These are phyloP conservation scores for Onychomys torridus DNA, from an alignment of 2,797 vertebrate genomes.

Conservation along the genomic window DNA sequence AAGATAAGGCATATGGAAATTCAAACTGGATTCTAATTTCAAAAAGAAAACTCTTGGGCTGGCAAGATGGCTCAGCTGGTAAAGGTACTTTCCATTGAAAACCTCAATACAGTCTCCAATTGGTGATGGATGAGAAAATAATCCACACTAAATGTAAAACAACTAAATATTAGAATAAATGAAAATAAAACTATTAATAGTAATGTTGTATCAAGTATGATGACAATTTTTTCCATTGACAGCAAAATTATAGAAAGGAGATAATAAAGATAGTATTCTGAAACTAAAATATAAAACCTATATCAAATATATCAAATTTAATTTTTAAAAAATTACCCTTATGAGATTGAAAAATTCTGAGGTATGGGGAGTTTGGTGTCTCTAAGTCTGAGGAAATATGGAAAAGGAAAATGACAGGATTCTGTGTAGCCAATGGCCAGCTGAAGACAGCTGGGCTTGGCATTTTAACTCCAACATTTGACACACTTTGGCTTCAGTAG, in stretches of 20 bases:
- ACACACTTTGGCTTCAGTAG: background rate
- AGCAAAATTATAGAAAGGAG: background rate
- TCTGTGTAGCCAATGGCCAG: background rate
- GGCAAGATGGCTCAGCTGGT: background rate
- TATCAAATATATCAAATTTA: background rate
- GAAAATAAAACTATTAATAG: background rate
- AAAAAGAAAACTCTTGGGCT: background rate
- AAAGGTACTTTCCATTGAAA: background rate
- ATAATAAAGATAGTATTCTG: background rate
- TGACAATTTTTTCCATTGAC: background rate
- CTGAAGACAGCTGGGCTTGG: background rate
- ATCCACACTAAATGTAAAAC: background rate
- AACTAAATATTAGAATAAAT: background rate
- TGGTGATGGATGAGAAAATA: background rate
- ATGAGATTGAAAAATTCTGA: background rate
- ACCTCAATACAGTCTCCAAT: background rate
- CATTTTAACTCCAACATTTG: background rate
- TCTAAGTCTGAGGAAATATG: background rate
- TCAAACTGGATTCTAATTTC: background rate
- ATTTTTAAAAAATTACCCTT: background rate
- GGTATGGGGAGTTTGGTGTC: background rate
- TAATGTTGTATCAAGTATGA: background rate
- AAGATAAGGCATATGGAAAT: background rate
- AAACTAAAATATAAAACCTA: constrained; percentile 40
- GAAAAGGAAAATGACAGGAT: background rate